These are phyloP conservation scores for Piaya cayana DNA, from an alignment of 2,113 vertebrate genomes.

Conservation along the genomic window DNA sequence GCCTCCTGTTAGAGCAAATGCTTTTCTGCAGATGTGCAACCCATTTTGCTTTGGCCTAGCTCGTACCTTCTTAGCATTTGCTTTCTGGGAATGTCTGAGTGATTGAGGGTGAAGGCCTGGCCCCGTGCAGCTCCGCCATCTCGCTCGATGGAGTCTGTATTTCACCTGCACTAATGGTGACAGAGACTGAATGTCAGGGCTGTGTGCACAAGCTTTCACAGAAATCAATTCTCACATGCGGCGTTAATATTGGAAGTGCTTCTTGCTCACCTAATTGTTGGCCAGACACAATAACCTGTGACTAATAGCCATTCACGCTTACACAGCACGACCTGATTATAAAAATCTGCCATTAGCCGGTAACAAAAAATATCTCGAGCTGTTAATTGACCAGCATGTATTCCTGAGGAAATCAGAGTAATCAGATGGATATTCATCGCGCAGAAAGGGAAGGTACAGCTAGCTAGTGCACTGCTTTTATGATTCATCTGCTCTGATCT, in stretches of 20 bases:
- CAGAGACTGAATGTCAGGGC: constrained; percentile 9
- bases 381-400: constrained; percentile 44
- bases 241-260: constrained; percentile 10
- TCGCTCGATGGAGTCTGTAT: neutral
- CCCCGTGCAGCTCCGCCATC: constrained; percentile 30
- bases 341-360: neutral
- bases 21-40: neutral
- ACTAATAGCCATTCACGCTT: neutral
- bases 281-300: constrained; percentile 24
- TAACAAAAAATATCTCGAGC: neutral
- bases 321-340: neutral
- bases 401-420: constrained; percentile 1
- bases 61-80: neutral
- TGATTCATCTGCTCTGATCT: constrained; percentile 25
- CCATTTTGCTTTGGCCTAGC: neutral
- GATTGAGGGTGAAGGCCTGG: constrained; percentile 2
- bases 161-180: neutral
- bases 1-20: neutral
- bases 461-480: neutral
- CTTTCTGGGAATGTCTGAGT: neutral
- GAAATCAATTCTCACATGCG: constrained; percentile 12
- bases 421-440: neutral
- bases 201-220: neutral
- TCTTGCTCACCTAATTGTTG: neutral
- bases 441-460: neutral